Base-by-base conservation (phyloP, 2,888 invertebrate species). In the Pandemis corylana region DNA sequence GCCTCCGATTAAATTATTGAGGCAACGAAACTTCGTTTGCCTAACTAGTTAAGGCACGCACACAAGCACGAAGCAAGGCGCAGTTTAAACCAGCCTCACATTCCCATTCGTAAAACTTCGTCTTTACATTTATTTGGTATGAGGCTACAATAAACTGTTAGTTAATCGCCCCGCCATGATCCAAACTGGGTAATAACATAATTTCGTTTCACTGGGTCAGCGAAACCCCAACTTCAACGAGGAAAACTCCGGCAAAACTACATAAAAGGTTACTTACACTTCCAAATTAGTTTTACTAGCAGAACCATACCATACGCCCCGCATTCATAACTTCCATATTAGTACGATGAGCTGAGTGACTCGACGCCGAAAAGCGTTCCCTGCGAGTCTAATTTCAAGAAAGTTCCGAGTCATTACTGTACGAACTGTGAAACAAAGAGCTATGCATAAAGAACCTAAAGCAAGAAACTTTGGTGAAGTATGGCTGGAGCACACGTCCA, bases 401-500 rank as follows among this genome's bases (percentile, higher is more conserved):
- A 89, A 88, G 85, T 89, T 88, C 82, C 83, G 84, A 85, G 87
- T 90, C 87, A 89, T 90, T 89, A 89, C 85, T 77, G 76, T 75
- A 72, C 75, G 77, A 77, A 79, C 79, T 79, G 81, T 71, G 80
- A 86, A 84, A 90, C 90, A 89, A 89, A 88, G 87, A 87, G 85
- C 83, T 79, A 78, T 81, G 83, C 81, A 82, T 81, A 81, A 82
- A 85, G 84, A 87, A 85, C 82, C 79, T 81, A 80, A 84, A 86
- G 83, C 81, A 83, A 81, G 85, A 85, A 89, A 88, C 81, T 89
- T 89, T 78, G 80, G 82, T 82, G 83, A 83, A 76, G 77, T 77
- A 82, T 80, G 77, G 78, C 76, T 75, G 68, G 72, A 71, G 79
- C 72, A 72, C 75, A 74, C 15, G 66, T 64, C 85, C 81, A 81